phyloP scores from a whole-genome alignment of 2,888 invertebrate species.

The Lasioglossum calceatum region DNA sequence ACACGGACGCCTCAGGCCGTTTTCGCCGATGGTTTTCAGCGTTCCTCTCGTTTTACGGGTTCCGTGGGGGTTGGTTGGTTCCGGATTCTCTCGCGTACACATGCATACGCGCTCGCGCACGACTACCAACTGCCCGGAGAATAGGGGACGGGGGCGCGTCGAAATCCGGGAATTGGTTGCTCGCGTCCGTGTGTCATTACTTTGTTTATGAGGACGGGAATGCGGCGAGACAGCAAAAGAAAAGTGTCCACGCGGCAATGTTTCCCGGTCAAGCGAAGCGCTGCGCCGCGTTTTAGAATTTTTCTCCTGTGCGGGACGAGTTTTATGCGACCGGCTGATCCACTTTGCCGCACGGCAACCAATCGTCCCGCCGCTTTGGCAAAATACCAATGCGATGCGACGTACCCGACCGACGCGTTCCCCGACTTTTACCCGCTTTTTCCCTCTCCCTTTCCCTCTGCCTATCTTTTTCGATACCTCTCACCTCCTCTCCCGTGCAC shows the following conservation, averaged over 20 bases:
- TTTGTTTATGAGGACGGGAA: conserved; percentile 80
- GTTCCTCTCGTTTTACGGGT: conserved; percentile 16
- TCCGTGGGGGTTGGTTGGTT: not conserved
- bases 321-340: conserved; percentile 69
- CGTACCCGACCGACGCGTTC: conserved; percentile 38
- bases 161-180: conserved; percentile 72
- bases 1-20: conserved; percentile 63
- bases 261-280: conserved; percentile 70
- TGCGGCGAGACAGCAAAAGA: conserved; percentile 76
- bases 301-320: conserved; percentile 51
- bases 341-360: conserved; percentile 69
- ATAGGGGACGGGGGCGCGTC: conserved; percentile 6
- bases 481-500: not conserved
- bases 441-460: not conserved
- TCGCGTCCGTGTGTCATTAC: conserved; percentile 77
- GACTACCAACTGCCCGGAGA: not conserved
- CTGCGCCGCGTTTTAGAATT: conserved; percentile 59
- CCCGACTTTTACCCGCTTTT: conserved; percentile 5
- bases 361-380: conserved; percentile 69
- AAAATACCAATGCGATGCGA: conserved; percentile 65
- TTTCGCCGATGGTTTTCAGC: conserved; percentile 67
- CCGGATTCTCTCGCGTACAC: not conserved
- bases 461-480: not conserved
- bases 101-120: not conserved
- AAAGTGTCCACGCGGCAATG: conserved; percentile 74